These are phyloP conservation scores for Vultur gryphus DNA, from an alignment of 2,797 vertebrate species.

Conservation along the genomic window DNA sequence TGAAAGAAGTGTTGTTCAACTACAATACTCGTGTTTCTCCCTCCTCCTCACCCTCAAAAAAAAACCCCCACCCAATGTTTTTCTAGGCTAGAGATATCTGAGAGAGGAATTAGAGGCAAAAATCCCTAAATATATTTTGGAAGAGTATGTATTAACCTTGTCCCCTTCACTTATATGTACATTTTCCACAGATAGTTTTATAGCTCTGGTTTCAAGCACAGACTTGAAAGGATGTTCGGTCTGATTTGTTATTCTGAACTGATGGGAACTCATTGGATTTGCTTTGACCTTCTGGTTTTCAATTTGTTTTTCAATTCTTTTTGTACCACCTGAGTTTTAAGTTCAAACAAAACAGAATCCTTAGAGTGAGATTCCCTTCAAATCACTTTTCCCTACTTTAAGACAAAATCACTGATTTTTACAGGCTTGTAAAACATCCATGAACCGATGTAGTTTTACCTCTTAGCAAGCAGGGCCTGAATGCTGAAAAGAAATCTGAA, in stretches of 20 bases:
- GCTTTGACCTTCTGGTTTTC: not conserved
- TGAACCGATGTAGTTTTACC: not conserved
- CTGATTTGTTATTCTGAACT: not conserved
- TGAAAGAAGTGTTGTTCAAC: not conserved
- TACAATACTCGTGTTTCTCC: not conserved
- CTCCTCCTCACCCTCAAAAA: not conserved
- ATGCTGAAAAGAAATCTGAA: not conserved
- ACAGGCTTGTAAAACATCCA: not conserved
- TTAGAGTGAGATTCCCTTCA: not conserved
- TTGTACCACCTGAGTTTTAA: not conserved
- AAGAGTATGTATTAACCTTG: not conserved
- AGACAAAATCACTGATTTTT: not conserved
- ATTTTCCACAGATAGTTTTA: not conserved
- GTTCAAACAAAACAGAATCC: not conserved
- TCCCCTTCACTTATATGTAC: not conserved
- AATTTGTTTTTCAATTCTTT: not conserved
- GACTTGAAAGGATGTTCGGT: not conserved
- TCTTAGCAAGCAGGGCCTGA: not conserved
- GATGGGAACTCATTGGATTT: not conserved
- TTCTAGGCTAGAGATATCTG: not conserved
- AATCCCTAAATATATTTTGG: not conserved
- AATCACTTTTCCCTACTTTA: not conserved
- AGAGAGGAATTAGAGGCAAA: not conserved
- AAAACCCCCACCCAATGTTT: not conserved
- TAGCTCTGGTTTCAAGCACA: not conserved